Conservation (phyloP, 2,797 vertebrate genomes). For the Meda fulgida region DNA sequence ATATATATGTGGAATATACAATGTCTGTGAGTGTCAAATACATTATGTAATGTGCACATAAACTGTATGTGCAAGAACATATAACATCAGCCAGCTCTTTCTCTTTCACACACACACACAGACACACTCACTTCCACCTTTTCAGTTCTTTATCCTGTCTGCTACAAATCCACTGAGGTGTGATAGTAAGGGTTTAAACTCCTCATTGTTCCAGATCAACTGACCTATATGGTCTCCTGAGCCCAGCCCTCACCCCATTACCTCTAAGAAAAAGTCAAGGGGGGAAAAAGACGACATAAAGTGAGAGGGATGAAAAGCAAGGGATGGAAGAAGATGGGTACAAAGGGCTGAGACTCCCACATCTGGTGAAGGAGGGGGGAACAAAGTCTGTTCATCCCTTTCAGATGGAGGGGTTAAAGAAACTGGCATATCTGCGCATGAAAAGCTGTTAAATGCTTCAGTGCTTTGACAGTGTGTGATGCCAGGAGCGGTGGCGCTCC, state of each 20-base stretch:
- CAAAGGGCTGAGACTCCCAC: slow-evolving; percentile 67
- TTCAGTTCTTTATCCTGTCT: slow-evolving; percentile 58
- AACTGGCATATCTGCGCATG: slow-evolving; percentile 75
- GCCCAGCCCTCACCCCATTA: slow-evolving; percentile 68
- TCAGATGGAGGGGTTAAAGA: slow-evolving; percentile 79
- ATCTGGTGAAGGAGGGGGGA: slow-evolving; percentile 70
- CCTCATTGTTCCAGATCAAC: slow-evolving; percentile 75
- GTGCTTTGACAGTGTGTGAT: slow-evolving; percentile 83
- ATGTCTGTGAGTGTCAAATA: not conserved
- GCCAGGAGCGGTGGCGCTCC: slow-evolving; percentile 73
- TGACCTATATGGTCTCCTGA: slow-evolving; percentile 69
- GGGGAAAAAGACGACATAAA: slow-evolving; percentile 56
- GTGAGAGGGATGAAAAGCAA: slow-evolving; percentile 53
- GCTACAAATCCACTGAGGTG: slow-evolving; percentile 71
- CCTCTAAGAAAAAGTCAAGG: slow-evolving; percentile 66
- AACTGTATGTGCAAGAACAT: slow-evolving; percentile 11
- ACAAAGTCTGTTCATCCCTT: slow-evolving; percentile 76
- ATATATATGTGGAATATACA: not conserved
- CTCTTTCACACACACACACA: not conserved
- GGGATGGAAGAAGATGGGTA: slow-evolving; percentile 43
- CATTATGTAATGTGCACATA: not conserved
- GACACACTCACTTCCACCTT: slow-evolving; percentile 33
- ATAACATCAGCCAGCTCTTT: not conserved
- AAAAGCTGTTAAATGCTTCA: slow-evolving; percentile 85
- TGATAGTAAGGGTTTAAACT: slow-evolving; percentile 72